phyloP scores from a whole-genome alignment of 35 echinoderm and acorn worm species.

The Amphiura filiformis region DNA sequence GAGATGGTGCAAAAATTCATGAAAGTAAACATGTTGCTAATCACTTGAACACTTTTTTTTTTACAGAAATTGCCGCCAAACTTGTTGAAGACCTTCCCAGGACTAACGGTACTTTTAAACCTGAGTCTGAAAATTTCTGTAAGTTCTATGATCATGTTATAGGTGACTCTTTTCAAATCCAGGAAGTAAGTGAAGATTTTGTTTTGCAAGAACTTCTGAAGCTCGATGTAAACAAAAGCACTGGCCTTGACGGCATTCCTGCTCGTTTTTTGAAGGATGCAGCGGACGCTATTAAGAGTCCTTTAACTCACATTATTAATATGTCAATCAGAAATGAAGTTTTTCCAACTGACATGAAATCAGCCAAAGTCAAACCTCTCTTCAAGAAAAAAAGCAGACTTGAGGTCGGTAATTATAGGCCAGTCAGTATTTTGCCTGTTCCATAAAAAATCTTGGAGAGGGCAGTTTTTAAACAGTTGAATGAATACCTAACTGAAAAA shows the following conservation, averaged over 20 bases:
- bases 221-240: background rate
- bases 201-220: background rate
- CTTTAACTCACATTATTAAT: constrained; percentile 21
- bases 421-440: background rate
- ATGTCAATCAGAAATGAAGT: background rate
- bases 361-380: constrained; percentile 16
- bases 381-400: constrained; percentile 22
- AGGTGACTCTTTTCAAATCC: background rate
- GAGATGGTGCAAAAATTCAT: background rate
- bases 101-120: background rate
- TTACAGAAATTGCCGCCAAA: background rate
- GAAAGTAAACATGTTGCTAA: constrained; percentile 7
- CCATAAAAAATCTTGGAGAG: background rate
- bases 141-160: background rate
- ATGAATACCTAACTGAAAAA: constrained; percentile 12
- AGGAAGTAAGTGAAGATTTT: background rate
- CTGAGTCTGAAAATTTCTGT: background rate
- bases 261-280: constrained; percentile 7
- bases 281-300: background rate
- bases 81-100: background rate
- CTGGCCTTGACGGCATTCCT: background rate
- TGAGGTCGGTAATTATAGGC: constrained; percentile 16
- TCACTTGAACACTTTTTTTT: background rate
- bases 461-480: background rate
- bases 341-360: constrained; percentile 11